Base-by-base conservation (phyloP, 2,797 vertebrate genomes). In the Eulemur coronatus region DNA sequence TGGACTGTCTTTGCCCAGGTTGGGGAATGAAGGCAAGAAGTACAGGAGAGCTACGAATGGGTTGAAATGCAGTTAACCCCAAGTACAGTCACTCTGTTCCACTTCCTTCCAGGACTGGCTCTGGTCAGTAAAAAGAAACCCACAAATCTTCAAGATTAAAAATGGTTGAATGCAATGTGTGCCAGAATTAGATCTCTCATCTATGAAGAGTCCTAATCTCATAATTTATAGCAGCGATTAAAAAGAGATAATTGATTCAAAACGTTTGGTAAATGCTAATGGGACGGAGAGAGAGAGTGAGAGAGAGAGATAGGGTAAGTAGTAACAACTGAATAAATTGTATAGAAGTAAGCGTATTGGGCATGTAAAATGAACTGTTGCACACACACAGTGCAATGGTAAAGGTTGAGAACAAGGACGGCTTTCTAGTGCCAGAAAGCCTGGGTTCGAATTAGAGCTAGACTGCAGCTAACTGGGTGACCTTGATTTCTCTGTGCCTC, bases 161-260 rank as follows among this genome's bases (percentile, higher is more conserved):
- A 95, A 92, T 33, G 50, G 7, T 35, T 33, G 63, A 91, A 43
- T 13, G 55, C 4, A 50, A 35, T 20, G 24, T 55, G 7, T 35
- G 26, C 7, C 65, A 75, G n/a, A 55, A 57, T 84, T 55, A 46
- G 24, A 69, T 46, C 2, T 10, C 28, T 92, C 26, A 26, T 43
- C 14, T 91, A 24, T 67, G 50, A 79, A 84, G 8, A 57, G 24
- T 75, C 20, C 15, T n/a, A 38, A n/a, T 55, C 8, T 80, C 26
- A 6, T 46, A 30, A 76, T n/a, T 76, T 59, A 84, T 2, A 78
- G 55, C n/a, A 69, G 26, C 2, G 12, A 73, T 63, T 26, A 38
- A 94, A 84, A 85, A 55, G 59, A 92, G 65, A 59, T 38, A 84
- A 85, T 0, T 48, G 41, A 81, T 79, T 84, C 24, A 57, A 91